Evolutionary conservation across 2,888 invertebrate genomes (phyloP).

Genomic region (Drosophila eohydei): DNA sequence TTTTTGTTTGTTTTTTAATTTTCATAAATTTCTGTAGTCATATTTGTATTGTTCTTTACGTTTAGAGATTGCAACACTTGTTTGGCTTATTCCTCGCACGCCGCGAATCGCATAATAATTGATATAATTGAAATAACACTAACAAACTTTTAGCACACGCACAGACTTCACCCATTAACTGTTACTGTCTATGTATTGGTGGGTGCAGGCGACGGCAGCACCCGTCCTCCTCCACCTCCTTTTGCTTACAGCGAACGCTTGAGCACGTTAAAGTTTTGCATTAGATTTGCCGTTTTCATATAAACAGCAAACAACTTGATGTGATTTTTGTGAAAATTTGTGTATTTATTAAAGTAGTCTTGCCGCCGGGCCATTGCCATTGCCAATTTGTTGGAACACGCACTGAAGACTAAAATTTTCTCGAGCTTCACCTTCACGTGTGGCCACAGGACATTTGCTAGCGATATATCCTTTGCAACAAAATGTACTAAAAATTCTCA

Average conservation of each 20-base stretch:
- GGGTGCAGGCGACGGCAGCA: constrained; percentile 49
- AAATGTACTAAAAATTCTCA: constrained; percentile 50
- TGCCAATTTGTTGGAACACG: constrained; percentile 81
- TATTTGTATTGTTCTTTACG: constrained; percentile 11
- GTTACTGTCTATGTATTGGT: constrained; percentile 39
- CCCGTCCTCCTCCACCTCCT: constrained; percentile 23
- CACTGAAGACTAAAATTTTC: constrained; percentile 61
- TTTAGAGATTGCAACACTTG: constrained; percentile 31
- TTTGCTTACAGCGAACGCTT: constrained; percentile 81
- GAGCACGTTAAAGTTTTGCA: constrained; percentile 83
- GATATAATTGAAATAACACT: constrained; percentile 49
- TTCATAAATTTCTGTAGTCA: constrained; percentile 7
- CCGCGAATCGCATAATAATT: constrained; percentile 44
- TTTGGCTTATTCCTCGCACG: constrained; percentile 29
- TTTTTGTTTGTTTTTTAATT: constrained; percentile 26
- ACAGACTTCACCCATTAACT: constrained; percentile 36
- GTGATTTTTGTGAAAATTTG: constrained; percentile 84
- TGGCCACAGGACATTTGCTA: constrained; percentile 47
- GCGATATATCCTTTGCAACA: constrained; percentile 35
- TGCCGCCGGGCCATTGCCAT: constrained; percentile 83
- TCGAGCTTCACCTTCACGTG: constrained; percentile 59
- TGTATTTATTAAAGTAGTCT: constrained; percentile 82
- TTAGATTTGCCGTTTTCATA: constrained; percentile 85
- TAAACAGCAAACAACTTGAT: constrained; percentile 85
- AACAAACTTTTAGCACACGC: constrained; percentile 50